Conservation (phyloP, 2,888 invertebrate species). For the Rhaphigaster nebulosa region DNA sequence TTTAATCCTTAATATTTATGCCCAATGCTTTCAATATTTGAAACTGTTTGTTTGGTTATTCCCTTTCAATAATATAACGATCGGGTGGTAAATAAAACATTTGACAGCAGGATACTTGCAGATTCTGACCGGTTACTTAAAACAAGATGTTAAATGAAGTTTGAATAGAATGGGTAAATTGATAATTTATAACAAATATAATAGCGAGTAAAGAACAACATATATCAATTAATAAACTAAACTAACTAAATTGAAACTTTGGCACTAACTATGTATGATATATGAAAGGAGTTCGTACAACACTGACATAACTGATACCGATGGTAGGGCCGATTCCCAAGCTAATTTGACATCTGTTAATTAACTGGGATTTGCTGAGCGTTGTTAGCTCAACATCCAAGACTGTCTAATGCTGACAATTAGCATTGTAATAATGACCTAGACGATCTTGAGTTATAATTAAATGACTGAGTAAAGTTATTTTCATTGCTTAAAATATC, state of each 20-base stretch:
- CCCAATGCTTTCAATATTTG: too few relatives aligned
- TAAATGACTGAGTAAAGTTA: not conserved
- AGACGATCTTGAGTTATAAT: not conserved
- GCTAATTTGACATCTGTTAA: slow-evolving; percentile 35
- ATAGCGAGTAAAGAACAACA: not conserved
- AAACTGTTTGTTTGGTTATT: too few relatives aligned
- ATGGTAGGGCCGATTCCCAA: not conserved
- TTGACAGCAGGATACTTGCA: too few relatives aligned
- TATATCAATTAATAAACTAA: not conserved
- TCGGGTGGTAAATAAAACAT: too few relatives aligned
- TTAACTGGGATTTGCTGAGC: not conserved
- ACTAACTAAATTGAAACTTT: not conserved
- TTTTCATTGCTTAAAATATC: not conserved
- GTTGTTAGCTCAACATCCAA: not conserved
- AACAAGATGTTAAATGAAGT: too few relatives aligned
- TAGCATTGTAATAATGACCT: not conserved
- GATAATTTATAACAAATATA: not conserved
- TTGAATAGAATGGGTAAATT: not conserved
- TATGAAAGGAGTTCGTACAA: not conserved
- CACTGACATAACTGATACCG: not conserved
- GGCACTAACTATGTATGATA: not conserved
- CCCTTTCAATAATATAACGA: too few relatives aligned
- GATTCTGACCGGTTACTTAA: too few relatives aligned
- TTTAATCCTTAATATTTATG: too few relatives aligned
- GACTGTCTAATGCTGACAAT: not conserved